A percentile compares a stretch with the other conserved stretches of the same genome.
Evolutionary conservation across 2,797 vertebrate species (phyloP).

Genomic region (Oreortyx pictus): DNA sequence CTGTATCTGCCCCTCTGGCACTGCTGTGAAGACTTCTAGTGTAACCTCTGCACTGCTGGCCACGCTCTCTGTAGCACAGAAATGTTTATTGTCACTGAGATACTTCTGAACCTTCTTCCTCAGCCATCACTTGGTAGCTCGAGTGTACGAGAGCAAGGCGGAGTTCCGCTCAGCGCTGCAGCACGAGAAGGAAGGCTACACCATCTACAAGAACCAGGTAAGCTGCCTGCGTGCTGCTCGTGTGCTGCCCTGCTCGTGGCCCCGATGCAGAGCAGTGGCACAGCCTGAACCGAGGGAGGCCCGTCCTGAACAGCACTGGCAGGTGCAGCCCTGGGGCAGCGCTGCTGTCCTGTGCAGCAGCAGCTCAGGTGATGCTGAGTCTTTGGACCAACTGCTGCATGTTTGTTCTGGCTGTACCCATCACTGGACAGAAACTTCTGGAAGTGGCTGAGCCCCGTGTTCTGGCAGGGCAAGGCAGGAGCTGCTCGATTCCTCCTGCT

Average conservation of each 20-base stretch:
- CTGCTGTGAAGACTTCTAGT: rapidly evolving
- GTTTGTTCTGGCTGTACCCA: rapidly evolving
- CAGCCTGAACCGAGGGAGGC: neutral
- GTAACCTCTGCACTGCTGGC: rapidly evolving
- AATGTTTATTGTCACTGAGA: neutral
- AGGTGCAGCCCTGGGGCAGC: rapidly evolving
- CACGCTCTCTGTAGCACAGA: rapidly evolving
- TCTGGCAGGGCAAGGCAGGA: neutral
- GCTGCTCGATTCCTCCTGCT: neutral
- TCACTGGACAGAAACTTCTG: neutral
- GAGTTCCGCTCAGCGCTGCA: conserved; percentile 98
- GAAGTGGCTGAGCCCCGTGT: rapidly evolving
- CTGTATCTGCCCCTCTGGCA: neutral
- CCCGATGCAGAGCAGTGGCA: neutral
- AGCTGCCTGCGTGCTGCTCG: rapidly evolving
- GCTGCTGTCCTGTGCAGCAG: neutral
- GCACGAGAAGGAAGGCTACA: conserved; percentile 99
- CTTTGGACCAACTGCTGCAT: neutral
- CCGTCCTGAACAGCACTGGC: neutral
- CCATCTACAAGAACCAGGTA: conserved; percentile 99
- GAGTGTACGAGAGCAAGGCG: conserved; percentile 97
- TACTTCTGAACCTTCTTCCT: neutral
- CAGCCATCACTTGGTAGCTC: conserved; percentile 96
- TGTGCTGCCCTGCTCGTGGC: rapidly evolving
- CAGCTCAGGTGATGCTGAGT: neutral